Evolutionary conservation across 2,113 vertebrate genomes (phyloP).

Genomic region (Tupaia tana): DNA sequence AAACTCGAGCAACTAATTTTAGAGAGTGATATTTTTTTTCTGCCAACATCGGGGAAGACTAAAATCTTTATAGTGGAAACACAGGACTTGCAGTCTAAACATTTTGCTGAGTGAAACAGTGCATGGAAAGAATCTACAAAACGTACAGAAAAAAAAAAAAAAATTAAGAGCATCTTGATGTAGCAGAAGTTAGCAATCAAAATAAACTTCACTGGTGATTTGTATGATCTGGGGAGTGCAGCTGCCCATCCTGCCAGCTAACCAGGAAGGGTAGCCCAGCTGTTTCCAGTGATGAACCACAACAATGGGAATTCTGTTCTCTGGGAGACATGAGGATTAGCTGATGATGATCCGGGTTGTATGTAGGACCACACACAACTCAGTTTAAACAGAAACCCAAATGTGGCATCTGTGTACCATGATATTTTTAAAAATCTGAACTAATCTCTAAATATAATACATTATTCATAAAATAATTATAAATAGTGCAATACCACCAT

Average conservation of each 20-base stretch:
- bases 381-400: conserved; percentile 41
- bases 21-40: neutral
- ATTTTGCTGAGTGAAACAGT: neutral
- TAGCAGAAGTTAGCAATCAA: conserved; percentile 50
- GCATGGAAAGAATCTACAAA: neutral
- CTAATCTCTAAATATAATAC: conserved; percentile 29
- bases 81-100: neutral
- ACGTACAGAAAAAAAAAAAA: neutral
- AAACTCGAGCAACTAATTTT: neutral
- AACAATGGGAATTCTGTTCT: conserved; percentile 64
- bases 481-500: neutral
- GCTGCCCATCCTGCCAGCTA: conserved; percentile 45
- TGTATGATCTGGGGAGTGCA: conserved; percentile 49
- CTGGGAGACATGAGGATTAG: conserved; percentile 56
- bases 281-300: conserved; percentile 42
- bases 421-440: conserved; percentile 55
- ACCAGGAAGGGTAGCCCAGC: conserved; percentile 52
- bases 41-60: neutral
- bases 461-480: conserved; percentile 32
- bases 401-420: neutral
- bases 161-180: neutral
- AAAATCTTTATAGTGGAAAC: neutral
- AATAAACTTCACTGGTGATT: conserved; percentile 60
- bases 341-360: neutral
- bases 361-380: conserved; percentile 74